Evolutionary conservation across 92 coral and sea anemone genomes (phyloP).

Genomic region (Scolanthus callimorphus): DNA sequence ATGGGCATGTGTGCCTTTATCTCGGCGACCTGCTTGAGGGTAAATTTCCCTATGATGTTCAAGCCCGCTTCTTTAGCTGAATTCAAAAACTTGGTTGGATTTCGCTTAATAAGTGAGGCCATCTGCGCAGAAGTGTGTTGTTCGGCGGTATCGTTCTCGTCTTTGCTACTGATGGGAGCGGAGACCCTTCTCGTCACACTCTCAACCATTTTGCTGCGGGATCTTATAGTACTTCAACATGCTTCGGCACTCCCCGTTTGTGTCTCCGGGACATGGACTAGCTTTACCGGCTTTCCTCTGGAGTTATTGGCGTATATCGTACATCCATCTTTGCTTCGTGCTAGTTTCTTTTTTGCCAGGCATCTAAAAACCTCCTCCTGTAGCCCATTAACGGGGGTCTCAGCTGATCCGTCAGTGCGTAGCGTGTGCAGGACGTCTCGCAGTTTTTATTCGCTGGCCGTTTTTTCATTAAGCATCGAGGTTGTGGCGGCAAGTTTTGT

Average conservation of each 20-base stretch:
- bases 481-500: no score
- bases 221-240: slow-evolving; percentile 8
- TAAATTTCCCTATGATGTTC: background rate
- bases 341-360: slow-evolving; percentile 10
- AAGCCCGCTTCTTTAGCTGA: slow-evolving; percentile 3
- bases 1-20: slow-evolving; percentile 48
- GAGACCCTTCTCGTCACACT: slow-evolving; percentile 6
- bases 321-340: slow-evolving; percentile 6
- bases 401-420: no score
- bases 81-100: slow-evolving; percentile 9
- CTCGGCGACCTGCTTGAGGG: slow-evolving; percentile 18
- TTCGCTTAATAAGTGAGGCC: slow-evolving; percentile 11
- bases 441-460: background rate
- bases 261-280: slow-evolving; percentile 16
- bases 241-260: slow-evolving; percentile 30
- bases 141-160: background rate
- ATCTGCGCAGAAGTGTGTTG: slow-evolving; percentile 3
- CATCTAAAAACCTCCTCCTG: background rate
- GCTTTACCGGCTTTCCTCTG: slow-evolving; percentile 33
- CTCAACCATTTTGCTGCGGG: slow-evolving; percentile 33
- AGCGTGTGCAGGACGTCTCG: no score
- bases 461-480: no score
- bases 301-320: slow-evolving; percentile 20
- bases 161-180: background rate
- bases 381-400: background rate